These are phyloP conservation scores for Sminthopsis crassicaudata DNA, from an alignment of 2,113 vertebrate genomes.

Conservation along the genomic window DNA sequence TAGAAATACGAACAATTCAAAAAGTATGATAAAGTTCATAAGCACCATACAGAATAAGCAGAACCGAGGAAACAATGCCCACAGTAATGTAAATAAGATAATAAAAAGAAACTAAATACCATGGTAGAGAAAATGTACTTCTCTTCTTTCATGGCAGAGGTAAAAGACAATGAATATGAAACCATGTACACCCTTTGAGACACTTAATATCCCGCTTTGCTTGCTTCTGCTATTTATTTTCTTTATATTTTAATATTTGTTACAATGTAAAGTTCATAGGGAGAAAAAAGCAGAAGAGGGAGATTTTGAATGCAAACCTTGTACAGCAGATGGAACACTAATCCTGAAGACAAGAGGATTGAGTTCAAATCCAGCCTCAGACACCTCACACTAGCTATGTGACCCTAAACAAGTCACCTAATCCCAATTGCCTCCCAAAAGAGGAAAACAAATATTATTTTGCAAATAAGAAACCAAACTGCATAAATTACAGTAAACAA, in stretches of 20 bases:
- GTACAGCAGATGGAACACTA: no score
- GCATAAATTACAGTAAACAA: neutral
- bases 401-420: no score
- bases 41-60: neutral
- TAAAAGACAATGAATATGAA: neutral
- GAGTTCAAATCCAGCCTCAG: no score
- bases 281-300: neutral
- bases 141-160: neutral
- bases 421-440: no score
- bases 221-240: neutral
- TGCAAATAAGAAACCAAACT: neutral
- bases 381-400: no score
- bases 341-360: no score
- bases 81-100: neutral
- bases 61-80: neutral
- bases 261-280: neutral
- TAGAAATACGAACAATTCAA: neutral
- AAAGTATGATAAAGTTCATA: neutral
- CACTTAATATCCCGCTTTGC: neutral
- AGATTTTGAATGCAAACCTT: neutral
- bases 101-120: neutral
- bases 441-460: neutral
- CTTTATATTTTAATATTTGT: neutral
- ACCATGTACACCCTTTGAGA: neutral
- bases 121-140: neutral